A percentile compares a stretch with the other conserved stretches of the same genome.
These are phyloP conservation scores for Schizopygopsis pylzovi DNA, from an alignment of 2,797 vertebrate species.

Conservation along the genomic window DNA sequence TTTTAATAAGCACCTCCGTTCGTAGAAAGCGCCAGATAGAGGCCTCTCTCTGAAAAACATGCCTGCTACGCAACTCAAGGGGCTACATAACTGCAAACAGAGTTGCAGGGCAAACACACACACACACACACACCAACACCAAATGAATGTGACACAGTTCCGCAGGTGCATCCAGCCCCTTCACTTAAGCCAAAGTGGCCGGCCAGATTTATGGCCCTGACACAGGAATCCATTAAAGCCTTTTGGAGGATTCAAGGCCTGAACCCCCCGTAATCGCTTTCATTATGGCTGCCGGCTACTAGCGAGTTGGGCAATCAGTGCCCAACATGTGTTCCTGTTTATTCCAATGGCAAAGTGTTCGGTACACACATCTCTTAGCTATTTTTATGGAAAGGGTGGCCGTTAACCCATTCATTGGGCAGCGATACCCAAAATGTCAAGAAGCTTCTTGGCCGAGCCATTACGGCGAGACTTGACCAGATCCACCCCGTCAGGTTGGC, in stretches of 20 bases:
- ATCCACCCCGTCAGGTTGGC: constrained; percentile 6
- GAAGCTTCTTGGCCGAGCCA: constrained; percentile 8
- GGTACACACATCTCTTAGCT: constrained; percentile 74
- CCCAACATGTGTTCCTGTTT: constrained; percentile 83
- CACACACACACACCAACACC: constrained; percentile 50
- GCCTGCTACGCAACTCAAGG: constrained; percentile 72
- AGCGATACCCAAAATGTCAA: constrained; percentile 11
- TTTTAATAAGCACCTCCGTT: constrained; percentile 81
- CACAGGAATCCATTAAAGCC: constrained; percentile 88
- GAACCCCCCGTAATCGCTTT: constrained; percentile 81
- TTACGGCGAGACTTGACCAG: constrained; percentile 31
- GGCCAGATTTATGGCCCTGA: constrained; percentile 77
- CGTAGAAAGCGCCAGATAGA: constrained; percentile 62
- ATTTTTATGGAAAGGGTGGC: constrained; percentile 77
- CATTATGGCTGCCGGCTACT: constrained; percentile 82
- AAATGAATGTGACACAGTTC: constrained; percentile 72
- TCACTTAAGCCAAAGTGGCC: constrained; percentile 52
- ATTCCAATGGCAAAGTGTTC: constrained; percentile 78
- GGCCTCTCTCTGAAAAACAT: constrained; percentile 55
- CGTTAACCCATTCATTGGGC: constrained; percentile 72
- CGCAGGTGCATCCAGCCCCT: constrained; percentile 78
- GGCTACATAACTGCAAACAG: constrained; percentile 70
- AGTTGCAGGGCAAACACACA: constrained; percentile 48
- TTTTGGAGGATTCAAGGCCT: constrained; percentile 79
- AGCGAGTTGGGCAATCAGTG: constrained; percentile 73